Conservation (phyloP, 2,797 vertebrate species). For the Eupleurogrammus muticus region DNA sequence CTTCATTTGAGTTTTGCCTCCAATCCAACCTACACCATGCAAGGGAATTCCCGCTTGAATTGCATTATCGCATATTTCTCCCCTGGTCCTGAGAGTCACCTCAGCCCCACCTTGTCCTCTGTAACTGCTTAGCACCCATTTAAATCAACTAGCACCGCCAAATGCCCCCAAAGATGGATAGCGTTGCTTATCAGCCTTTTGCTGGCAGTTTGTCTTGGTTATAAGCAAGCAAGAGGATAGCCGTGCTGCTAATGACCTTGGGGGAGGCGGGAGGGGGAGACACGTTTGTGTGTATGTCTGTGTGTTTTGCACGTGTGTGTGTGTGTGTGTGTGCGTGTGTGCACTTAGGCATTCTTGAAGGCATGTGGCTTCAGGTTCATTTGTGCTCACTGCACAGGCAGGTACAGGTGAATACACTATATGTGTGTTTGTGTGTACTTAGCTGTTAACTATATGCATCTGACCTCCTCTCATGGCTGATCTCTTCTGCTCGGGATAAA, state of each 20-base stretch:
- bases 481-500: constrained; percentile 68
- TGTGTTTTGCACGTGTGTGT: neutral
- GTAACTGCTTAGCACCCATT: constrained; percentile 61
- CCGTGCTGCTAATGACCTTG: constrained; percentile 75
- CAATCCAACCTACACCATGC: constrained; percentile 12
- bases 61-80: neutral
- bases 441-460: constrained; percentile 48
- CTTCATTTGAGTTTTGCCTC: constrained; percentile 3
- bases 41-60: constrained; percentile 6
- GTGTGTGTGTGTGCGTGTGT: constrained; percentile 7
- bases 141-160: constrained; percentile 64
- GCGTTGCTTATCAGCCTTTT: constrained; percentile 70
- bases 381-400: neutral
- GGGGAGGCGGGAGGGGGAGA: constrained; percentile 21
- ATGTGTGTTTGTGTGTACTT: constrained; percentile 24
- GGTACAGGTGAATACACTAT: constrained; percentile 27
- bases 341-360: neutral
- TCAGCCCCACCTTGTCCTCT: constrained; percentile 48
- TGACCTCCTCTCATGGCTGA: constrained; percentile 69
- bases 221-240: constrained; percentile 53
- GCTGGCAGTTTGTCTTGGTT: constrained; percentile 80
- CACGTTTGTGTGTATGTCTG: constrained; percentile 8
- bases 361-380: neutral
- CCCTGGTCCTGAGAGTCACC: constrained; percentile 12
- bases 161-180: constrained; percentile 70